phyloP scores from a whole-genome alignment of 92 coral and sea anemone genomes.

The Palythoa caribaeorum region DNA sequence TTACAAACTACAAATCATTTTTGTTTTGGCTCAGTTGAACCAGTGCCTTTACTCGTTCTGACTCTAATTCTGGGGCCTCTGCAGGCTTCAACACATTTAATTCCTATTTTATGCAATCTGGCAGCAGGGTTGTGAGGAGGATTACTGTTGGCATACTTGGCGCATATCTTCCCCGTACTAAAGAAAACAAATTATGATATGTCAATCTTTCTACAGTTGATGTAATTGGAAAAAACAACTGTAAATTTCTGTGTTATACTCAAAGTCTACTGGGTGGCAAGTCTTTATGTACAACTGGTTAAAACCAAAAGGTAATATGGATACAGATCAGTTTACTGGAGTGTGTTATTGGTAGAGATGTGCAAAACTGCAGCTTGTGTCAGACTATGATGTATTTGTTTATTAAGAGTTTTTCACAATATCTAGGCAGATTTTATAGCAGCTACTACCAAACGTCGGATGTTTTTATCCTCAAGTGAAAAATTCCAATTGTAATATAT shows the following conservation, averaged over 20 bases:
- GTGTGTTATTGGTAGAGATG: not conserved
- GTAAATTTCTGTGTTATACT: too few relatives aligned
- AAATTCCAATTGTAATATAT: not conserved
- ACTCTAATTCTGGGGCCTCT: not conserved
- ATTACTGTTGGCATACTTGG: not conserved
- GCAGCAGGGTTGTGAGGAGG: not conserved
- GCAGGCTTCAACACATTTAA: not conserved
- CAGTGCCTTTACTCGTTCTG: not conserved
- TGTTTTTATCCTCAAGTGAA: not conserved
- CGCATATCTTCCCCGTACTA: not conserved
- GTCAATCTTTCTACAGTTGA: not conserved
- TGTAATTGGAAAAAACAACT: too few relatives aligned
- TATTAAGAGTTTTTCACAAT: not conserved
- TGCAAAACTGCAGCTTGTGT: not conserved
- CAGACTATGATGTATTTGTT: not conserved
- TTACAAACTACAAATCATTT: not conserved
- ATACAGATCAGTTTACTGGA: not conserved
- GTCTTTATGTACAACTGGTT: not conserved
- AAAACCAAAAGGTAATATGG: not conserved
- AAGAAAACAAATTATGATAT: not conserved
- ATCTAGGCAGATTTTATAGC: not conserved
- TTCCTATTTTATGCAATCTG: not conserved
- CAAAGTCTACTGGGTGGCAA: too few relatives aligned
- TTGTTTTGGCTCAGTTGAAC: not conserved
- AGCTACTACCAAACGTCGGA: not conserved